A percentile compares a stretch with the other conserved stretches of the same genome.
Conservation (phyloP, 2,888 invertebrate genomes). For the Linyphia triangularis region DNA sequence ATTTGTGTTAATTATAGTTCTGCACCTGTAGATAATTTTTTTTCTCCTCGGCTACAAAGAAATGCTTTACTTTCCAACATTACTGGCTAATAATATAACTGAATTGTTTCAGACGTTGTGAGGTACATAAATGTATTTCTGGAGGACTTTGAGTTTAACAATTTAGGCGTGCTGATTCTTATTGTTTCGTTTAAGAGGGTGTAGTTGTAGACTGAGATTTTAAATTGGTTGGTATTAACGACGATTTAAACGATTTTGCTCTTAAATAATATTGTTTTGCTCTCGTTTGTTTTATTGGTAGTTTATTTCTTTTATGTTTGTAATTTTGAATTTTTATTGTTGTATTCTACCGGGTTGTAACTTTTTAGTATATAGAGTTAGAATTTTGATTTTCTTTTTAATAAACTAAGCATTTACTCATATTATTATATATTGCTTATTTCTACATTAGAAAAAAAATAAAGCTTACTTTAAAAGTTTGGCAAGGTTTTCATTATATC, state of each 20-base stretch:
- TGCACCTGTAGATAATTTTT: slow-evolving; percentile 54
- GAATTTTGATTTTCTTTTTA: no score
- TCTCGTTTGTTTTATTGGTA: no score
- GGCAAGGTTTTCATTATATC: no score
- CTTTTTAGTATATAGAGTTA: no score
- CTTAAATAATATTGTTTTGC: no score
- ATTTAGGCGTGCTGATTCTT: not conserved
- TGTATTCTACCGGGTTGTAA: no score
- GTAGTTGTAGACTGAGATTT: not conserved
- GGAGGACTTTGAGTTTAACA: slow-evolving; percentile 8
- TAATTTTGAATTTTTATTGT: no score
- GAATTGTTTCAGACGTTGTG: slow-evolving; percentile 29
- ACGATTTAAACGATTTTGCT: not conserved
- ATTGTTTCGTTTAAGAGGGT: not conserved
- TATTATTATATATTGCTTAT: no score
- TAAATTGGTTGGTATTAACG: not conserved
- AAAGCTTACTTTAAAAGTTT: no score
- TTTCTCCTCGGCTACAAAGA: not conserved
- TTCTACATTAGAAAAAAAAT: no score
- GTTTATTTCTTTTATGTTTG: no score
- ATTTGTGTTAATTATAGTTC: slow-evolving; percentile 68
- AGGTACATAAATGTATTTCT: slow-evolving; percentile 20
- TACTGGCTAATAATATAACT: slow-evolving; percentile 42
- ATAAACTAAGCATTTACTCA: no score
- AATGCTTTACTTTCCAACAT: slow-evolving; percentile 9